A percentile compares a stretch with the other conserved stretches of the same genome.
Conservation (phyloP, 1,140 invertebrate genomes). For the Pygmarrhopalites habei region DNA sequence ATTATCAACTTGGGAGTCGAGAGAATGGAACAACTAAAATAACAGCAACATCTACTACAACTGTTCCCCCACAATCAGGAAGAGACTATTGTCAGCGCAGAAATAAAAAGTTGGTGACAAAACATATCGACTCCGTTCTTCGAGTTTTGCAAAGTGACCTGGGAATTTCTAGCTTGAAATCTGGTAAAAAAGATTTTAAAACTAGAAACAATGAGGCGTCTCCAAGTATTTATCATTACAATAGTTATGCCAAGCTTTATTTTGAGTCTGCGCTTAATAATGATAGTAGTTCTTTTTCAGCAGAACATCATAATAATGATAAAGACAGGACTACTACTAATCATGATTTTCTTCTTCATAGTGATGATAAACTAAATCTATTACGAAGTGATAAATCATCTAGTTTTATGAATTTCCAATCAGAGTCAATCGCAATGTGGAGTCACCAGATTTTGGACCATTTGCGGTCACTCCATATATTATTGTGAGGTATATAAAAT, state of each 20-base stretch:
- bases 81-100: neutral
- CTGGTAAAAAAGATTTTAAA: too few relatives aligned
- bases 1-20: too few relatives aligned
- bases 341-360: neutral
- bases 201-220: too few relatives aligned
- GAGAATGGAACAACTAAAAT: neutral
- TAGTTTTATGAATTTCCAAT: slow-evolving; percentile 2
- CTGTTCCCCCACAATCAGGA: too few relatives aligned
- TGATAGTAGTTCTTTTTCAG: too few relatives aligned
- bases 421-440: slow-evolving; percentile 8
- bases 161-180: too few relatives aligned
- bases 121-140: slow-evolving; percentile 24
- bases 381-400: too few relatives aligned
- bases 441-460: slow-evolving; percentile 24
- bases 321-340: neutral
- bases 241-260: neutral
- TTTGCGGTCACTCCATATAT: slow-evolving; percentile 20
- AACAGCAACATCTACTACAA: too few relatives aligned
- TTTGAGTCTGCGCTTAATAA: neutral
- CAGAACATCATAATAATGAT: too few relatives aligned
- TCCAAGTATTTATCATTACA: too few relatives aligned
- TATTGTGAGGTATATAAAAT: too few relatives aligned
- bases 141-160: slow-evolving; percentile 13
- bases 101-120: slow-evolving; percentile 21
- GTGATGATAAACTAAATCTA: neutral